Evolutionary conservation across 1,140 invertebrate genomes (phyloP).

Genomic region (Nasonia vitripennis): DNA sequence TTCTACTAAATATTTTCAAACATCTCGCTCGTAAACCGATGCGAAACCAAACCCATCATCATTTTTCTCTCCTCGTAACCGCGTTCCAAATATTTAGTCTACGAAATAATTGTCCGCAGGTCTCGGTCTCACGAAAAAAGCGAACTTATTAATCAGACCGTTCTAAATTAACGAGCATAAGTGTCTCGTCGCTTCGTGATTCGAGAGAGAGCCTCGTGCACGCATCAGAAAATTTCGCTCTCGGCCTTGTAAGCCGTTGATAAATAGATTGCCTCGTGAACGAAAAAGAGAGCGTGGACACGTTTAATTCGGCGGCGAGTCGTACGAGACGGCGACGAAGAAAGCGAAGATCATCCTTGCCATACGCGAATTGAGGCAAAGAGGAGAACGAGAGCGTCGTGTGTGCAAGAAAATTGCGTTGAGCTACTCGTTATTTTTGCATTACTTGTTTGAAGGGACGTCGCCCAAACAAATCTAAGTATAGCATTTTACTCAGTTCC

Average conservation of each 20-base stretch:
- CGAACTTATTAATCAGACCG: constrained; percentile 15
- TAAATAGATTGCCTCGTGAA: constrained; percentile 46
- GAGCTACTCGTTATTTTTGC: no score
- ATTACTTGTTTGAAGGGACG: neutral
- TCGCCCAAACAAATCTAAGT: neutral
- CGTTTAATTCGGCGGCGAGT: constrained; percentile 4
- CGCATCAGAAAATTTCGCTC: neutral
- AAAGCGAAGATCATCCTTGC: neutral
- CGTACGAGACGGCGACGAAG: neutral
- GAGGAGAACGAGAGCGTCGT: neutral
- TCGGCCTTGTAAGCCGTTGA: neutral
- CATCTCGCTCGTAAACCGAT: neutral
- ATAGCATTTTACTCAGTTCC: neutral
- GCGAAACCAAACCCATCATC: neutral
- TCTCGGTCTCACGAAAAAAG: neutral
- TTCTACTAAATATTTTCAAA: neutral
- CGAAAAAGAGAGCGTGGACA: constrained; percentile 38
- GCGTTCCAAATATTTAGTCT: neutral
- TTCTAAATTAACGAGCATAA: constrained; percentile 1
- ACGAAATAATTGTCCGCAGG: neutral
- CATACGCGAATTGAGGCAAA: neutral
- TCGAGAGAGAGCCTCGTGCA: neutral
- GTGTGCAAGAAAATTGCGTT: no score
- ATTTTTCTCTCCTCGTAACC: neutral
- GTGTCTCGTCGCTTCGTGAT: neutral